Evolutionary conservation across 1,140 invertebrate genomes (phyloP), one percentile per base, ranked within the genome.

Genomic region (Rhynchophorus ferrugineus): DNA sequence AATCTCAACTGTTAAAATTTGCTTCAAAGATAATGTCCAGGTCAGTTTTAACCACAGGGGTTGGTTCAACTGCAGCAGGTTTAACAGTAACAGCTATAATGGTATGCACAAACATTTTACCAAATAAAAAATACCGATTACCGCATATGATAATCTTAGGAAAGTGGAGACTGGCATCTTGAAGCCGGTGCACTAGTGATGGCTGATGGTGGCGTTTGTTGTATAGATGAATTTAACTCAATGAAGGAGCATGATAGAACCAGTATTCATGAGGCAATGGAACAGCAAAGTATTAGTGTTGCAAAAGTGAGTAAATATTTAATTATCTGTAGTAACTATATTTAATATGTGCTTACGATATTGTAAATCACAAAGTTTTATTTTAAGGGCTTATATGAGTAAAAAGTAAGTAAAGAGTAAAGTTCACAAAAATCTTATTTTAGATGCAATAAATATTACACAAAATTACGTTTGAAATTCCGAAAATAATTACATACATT

Each of bases 241-340:
- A 83, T 91, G 68, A 77, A 78, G 56, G 80, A 87, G 56, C 80
- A 85, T 55, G 91, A 95, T 69, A 78, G 88, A 59, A 82, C 84
- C 36, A 82, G 82, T 20, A 86, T 90, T 61, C 90, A 93, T 63
- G 91, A 95, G 73, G 91, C 91, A 5, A 95, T 95, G 92, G 92
- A 95, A 69, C 91, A 95, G 65, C 91, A 96, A 73, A 89, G 85
- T 1, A 87, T 92, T 50, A 89, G 86, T 63, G 84, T 92, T 33
- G 87, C 88, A 2, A 91, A 92, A 72, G 83, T 84, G 35, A 24
- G 20, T 8, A 46, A 13, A n/a, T n/a, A n/a, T n/a, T n/a, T n/a
- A n/a, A n/a, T n/a, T n/a, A n/a, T n/a, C n/a, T n/a, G n/a, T n/a
- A n/a, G n/a, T n/a, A n/a, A n/a, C n/a, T n/a, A n/a, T n/a, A n/a